Evolutionary conservation across 2,888 invertebrate species (phyloP), one percentile per base, ranked within the genome.

Genomic region (Oconnorella tubifera): DNA sequence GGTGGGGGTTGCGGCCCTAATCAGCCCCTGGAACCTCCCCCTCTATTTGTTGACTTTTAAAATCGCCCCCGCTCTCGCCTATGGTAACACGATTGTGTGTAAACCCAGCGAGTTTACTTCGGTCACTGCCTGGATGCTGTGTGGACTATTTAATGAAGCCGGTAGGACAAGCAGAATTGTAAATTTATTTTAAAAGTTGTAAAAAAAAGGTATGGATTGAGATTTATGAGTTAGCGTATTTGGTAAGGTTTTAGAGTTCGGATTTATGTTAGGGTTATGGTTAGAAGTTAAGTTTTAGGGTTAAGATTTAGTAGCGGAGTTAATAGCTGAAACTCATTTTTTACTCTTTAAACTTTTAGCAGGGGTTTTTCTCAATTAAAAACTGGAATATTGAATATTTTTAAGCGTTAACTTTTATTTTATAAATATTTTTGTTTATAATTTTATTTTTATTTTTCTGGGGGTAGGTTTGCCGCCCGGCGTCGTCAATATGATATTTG

Each of bases 61-160:
- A 72, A 68, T 84, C 2, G 85, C 85, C 27, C 65, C 64, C 33
- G 85, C 85, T n/a, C 73, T 84, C 25, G 84, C 84, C 1, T 64
- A 70, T 31, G 80, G 81, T 14, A 79, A 80, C 73, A 85, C 85
- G 1, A 83, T 85, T 0, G 85, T 86, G 0, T 84, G 83, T 65
- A 86, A 86, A 70, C 85, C 86, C 1, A 85, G 85, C 73, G 86
- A 86, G 73, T 78, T 86, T 77, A 86, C 86, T 0, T 85, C 85
- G 1, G 83, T 84, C 1, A 84, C 85, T 0, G 84, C 85, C 0
- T 85, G 80, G 78, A 82, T 80, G 73, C 74, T 86, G 6, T 84
- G 84, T 70, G 76, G 83, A 60, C 72, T 85, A 3, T 76, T 84
- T 25, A 73, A 80, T 19, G 80, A 84, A 66, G 84, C 83, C 61